These are phyloP conservation scores for Bacillus rossius DNA, from an alignment of 1,140 invertebrate species.

Conservation along the genomic window DNA sequence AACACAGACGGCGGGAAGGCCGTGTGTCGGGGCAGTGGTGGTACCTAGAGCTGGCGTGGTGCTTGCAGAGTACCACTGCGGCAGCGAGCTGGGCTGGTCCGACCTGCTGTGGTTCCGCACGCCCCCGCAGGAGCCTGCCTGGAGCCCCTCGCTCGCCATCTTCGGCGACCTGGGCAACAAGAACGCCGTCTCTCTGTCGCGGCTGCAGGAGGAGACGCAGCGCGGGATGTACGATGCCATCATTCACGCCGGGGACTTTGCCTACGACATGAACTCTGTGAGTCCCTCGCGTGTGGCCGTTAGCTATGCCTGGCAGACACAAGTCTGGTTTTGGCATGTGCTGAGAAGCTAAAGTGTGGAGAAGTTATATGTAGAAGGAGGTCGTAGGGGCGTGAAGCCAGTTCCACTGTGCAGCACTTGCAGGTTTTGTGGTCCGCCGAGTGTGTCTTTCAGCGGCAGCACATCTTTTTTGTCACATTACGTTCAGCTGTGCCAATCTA, in stretches of 20 bases:
- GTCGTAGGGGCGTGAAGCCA: no score
- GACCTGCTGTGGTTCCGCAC: conserved; percentile 69
- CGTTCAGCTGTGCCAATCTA: no score
- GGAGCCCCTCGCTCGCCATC: conserved; percentile 75
- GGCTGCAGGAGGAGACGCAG: conserved; percentile 76
- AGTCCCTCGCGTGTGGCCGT: no score
- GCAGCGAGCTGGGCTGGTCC: conserved; percentile 75
- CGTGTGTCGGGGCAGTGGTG: not conserved
- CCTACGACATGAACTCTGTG: conserved; percentile 88
- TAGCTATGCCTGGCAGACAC: no score
- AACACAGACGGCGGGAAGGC: no score
- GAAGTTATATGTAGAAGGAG: no score
- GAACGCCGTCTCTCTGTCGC: conserved; percentile 75
- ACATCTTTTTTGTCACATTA: no score
- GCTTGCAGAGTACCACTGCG: conserved; percentile 71
- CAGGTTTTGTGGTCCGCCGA: no score
- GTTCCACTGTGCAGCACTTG: no score
- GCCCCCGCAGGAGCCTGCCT: conserved; percentile 53
- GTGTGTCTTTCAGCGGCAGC: no score
- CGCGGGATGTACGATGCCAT: conserved; percentile 78
- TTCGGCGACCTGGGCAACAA: conserved; percentile 90
- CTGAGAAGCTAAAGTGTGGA: no score
- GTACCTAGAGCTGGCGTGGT: not conserved
- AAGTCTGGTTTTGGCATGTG: no score
- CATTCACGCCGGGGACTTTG: conserved; percentile 93